Percentiles rank a stretch among this genome's conserved stretches.
phyloP scores from a whole-genome alignment of 2,797 vertebrate species.

The Darevskia nairensis region DNA sequence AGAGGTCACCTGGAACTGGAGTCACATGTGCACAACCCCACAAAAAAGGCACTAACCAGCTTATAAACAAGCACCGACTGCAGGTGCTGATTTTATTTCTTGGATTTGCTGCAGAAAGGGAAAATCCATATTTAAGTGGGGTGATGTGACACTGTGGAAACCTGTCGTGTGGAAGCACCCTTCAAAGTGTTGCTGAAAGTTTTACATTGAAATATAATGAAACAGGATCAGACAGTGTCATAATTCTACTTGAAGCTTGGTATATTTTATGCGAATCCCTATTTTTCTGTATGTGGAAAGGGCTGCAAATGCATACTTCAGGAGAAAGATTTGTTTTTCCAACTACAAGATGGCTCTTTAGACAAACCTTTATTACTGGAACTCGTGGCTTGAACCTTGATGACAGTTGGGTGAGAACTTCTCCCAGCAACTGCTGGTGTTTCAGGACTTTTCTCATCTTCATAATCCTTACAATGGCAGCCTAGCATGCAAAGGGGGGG shows the following conservation, averaged over 20 bases:
- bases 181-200: not conserved
- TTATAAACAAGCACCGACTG: too few relatives aligned
- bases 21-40: too few relatives aligned
- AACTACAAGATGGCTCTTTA: not conserved
- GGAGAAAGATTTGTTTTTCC: not conserved
- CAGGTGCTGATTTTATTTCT: too few relatives aligned
- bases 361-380: constrained; percentile 94
- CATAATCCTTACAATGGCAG: constrained; percentile 98
- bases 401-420: constrained; percentile 97
- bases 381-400: constrained; percentile 97
- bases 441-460: constrained; percentile 99
- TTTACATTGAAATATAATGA: not conserved
- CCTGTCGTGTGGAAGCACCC: not conserved
- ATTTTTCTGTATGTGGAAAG: not conserved
- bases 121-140: too few relatives aligned
- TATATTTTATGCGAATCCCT: not conserved
- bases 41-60: too few relatives aligned
- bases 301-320: not conserved
- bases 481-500: constrained; percentile 75
- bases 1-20: too few relatives aligned
- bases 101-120: too few relatives aligned
- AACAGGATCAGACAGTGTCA: not conserved
- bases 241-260: not conserved
- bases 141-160: too few relatives aligned
- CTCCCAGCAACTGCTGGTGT: constrained; percentile 97